Evolutionary conservation across 1,140 invertebrate genomes (phyloP), one percentile per base, ranked within the genome.

Genomic region (Tetragnatha versicolor): DNA sequence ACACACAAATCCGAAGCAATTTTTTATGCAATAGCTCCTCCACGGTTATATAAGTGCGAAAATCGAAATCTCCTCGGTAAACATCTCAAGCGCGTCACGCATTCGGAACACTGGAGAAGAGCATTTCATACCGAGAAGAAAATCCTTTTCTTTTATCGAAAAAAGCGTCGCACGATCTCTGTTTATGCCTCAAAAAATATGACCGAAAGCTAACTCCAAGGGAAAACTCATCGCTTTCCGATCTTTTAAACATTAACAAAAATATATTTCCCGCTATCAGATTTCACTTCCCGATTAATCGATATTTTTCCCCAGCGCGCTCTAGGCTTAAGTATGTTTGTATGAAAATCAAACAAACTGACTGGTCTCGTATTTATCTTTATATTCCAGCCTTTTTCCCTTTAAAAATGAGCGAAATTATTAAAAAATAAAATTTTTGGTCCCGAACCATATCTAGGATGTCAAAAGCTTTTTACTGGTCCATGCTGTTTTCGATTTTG

Each of bases 391-490:
- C 42, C 25, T 39, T 39, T 63, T 42, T 39, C n/a, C 33, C 60
- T 63, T 39, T 31, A 9, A 22, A 39, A 63, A 63, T 63, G 20
- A 63, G 35, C n/a, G 37, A 27, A 63, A 63, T 63, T 63, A 42
- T 42, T 27, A 58, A 58, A 25, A 61, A 63, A 63, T 35, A 63
- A 63, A 17, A n/a, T 68, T 68, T 31, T 17, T 6, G 22, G 25
- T 17, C 20, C 3, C 4, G 14, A 6, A 2, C 12, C 22, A 55
- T 55, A 20, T 55, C 51, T 22, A 14, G 42, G 3, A 49, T 31
- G 65, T 68, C 65, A 47, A 68, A 68, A 68, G 45, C 27, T 49
- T 49, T 68, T 68, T 68, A 25, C 65, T 47, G n/a, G 7, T 29
- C 61, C 20, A 9, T 49, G 65, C 27, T 33, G 31, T 31, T 9